Base-by-base conservation (phyloP, 2,113 vertebrate genomes). In the Mus spicilegus region DNA sequence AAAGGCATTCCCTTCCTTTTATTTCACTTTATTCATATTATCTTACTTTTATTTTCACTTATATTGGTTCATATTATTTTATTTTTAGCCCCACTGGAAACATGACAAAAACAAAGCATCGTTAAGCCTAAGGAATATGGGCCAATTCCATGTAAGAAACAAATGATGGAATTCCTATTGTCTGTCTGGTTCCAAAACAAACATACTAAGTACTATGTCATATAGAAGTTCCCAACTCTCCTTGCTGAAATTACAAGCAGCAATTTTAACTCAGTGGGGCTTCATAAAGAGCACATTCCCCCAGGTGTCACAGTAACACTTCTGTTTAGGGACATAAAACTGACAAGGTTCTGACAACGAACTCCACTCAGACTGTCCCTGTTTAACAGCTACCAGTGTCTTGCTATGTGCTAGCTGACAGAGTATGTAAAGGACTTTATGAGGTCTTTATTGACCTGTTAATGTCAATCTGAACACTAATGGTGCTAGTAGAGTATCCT, bases 381-480 rank as follows among this genome's bases (percentile, higher is more conserved):
- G 39, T 87, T 85, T 89, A 95, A 94, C 85, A 86, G 56, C 75
- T 89, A 56, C 51, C 87, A n/a, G 46, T 36, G 46, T 91, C 87
- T 80, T 91, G 75, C 77, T 76, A 58, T 9, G 19, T 63, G 30
- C 58, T 70, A 39, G 70, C 65, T 88, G 91, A 89, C 78, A 73
- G 5, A 36, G 81, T 61, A 81, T 91, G 76, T 39, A 75, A 88
- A 96, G 72, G 69, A 91, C 56, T 98, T 97, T 97, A 97, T 97
- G 97, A 98, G 92, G 94, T 91, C 51, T 98, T 98, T 98, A 98
- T 95, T 98, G 98, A 97, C 96, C 98, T 97, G 97, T 98, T 98
- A 98, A 98, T 95, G 94, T 97, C 96, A 87, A 70, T 95, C 86
- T 61, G 94, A 80, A 77, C 24, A 96, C 96, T 98, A 98, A 98